Base-by-base conservation (phyloP, 2,113 vertebrate genomes). In the Azemiops feae region DNA sequence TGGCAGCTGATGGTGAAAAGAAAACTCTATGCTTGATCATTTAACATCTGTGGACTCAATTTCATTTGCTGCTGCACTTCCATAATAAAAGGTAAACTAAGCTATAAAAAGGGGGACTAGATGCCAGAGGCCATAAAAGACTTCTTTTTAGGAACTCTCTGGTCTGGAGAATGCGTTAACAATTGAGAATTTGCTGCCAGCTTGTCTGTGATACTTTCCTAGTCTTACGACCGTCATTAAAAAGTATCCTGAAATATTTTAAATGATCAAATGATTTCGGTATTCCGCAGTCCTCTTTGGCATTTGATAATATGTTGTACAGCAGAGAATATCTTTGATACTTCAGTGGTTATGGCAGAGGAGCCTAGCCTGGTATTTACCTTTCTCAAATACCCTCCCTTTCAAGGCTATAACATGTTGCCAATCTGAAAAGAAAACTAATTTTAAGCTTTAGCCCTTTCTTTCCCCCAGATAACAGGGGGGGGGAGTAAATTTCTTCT, bases 231-330 rank as follows among this genome's bases (percentile, higher is more conserved):
- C 93, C 95, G 94, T 96, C 93, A 97, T 96, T 97, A 96, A 94
- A 95, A 95, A 95, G 53, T n/a, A 27, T 94, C 94, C 91, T 95
- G 54, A 95, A 97, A 89, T 94, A 92, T 96, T 96, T 95, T 86
- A 95, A 96, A 91, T 85, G 93, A 95, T 94, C 91, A 96, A 95
- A 97, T 92, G 93, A 94, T 95, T 89, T 96, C 95, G 95, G 92
- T 94, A 93, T 95, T 94, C 90, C 64, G 25, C 57, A 1, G 87
- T 87, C 94, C 95, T 96, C 89, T 57, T 95, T 96, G 93, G 92
- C 93, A 93, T 85, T 94, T 64, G 89, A 90, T 92, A 93, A 93
- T 93, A 94, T 93, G 94, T 90, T 1, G 53, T 89, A 69, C 91
- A 89, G 85, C 93, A 93, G 47, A 93, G 54, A 86, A 64, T 14